Evolutionary conservation across 2,113 vertebrate genomes (phyloP).

Genomic region (Oophaga pumilio): DNA sequence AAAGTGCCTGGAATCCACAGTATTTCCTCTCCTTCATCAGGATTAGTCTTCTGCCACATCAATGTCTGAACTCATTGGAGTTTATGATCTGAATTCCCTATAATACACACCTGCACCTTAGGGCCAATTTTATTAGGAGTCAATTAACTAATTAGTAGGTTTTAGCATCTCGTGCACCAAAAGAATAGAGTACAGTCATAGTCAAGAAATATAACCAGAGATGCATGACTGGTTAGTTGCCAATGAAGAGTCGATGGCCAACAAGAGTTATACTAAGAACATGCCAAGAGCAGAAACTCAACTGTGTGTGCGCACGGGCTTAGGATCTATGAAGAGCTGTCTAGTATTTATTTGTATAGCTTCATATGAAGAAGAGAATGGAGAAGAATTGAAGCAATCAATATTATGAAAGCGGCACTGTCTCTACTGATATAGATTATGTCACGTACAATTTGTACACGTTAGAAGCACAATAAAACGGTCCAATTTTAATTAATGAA

Average conservation of each 20-base stretch:
- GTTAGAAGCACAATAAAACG: constrained; percentile 13
- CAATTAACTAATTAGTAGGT: too few species aligned
- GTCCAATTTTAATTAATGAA: constrained; percentile 18
- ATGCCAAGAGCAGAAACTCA: background rate
- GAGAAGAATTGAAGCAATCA: constrained; percentile 1
- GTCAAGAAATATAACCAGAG: background rate
- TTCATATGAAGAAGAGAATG: background rate
- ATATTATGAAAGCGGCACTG: constrained; percentile 11
- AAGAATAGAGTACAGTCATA: too few species aligned
- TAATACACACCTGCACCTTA: too few species aligned
- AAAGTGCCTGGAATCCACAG: too few species aligned
- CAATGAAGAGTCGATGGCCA: background rate
- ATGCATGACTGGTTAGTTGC: background rate
- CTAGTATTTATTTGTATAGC: background rate
- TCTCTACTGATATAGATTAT: constrained; percentile 16
- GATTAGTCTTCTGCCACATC: too few species aligned
- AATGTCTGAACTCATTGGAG: too few species aligned
- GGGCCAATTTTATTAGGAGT: too few species aligned
- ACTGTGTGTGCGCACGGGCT: background rate
- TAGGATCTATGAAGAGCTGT: background rate
- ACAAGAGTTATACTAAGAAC: background rate
- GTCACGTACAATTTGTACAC: constrained; percentile 11
- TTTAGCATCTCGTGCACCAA: too few species aligned
- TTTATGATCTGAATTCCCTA: too few species aligned
- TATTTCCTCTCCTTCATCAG: too few species aligned